These are phyloP conservation scores for Xiphophorus hellerii DNA, from an alignment of 2,113 vertebrate genomes.

Conservation along the genomic window DNA sequence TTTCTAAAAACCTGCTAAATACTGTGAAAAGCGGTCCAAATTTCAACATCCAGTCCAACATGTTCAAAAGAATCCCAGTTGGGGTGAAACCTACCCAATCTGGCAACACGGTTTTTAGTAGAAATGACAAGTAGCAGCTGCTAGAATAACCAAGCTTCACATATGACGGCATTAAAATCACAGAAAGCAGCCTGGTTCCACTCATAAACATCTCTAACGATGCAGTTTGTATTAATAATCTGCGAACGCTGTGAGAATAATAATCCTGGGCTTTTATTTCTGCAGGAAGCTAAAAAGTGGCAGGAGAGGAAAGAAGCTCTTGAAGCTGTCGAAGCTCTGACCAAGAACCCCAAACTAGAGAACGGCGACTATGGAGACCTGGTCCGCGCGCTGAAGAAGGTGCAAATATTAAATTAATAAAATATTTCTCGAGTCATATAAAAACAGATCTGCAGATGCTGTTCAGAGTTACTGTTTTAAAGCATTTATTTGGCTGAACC, in stretches of 20 bases:
- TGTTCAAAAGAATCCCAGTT: no score
- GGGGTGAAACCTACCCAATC: no score
- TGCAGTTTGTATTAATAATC: neutral
- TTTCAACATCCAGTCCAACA: no score
- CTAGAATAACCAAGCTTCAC: neutral
- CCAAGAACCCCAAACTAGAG: conserved; percentile 95
- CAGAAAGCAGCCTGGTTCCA: neutral
- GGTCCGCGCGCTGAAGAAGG: conserved; percentile 95
- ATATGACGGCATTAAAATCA: neutral
- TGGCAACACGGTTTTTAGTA: no score
- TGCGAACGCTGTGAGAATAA: neutral
- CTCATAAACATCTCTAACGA: neutral
- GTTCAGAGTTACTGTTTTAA: neutral
- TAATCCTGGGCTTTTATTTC: conserved; percentile 16
- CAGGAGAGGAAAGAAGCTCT: conserved; percentile 97
- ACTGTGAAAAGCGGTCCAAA: no score
- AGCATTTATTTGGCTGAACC: neutral
- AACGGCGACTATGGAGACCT: conserved; percentile 94
- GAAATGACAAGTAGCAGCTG: no score
- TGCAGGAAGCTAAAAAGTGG: conserved; percentile 98
- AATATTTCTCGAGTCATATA: no score
- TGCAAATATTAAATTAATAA: conserved; percentile 42
- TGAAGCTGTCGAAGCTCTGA: conserved; percentile 88
- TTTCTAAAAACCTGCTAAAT: no score
- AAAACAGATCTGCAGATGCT: neutral